Evolutionary conservation across 2,797 vertebrate species (phyloP).

Genomic region (Lepus townsendii): DNA sequence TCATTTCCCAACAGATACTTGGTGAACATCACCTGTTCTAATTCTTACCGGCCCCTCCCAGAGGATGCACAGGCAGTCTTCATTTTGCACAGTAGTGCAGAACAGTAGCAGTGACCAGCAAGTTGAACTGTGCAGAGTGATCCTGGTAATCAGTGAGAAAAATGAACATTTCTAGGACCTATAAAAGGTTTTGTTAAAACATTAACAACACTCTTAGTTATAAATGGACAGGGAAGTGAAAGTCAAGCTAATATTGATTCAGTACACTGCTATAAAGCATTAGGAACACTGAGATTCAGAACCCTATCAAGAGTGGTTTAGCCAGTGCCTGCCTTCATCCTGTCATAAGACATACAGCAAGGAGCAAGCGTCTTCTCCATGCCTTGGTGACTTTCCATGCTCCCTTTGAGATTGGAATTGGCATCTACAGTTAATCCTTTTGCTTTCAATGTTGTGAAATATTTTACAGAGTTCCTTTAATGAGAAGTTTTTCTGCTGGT

Average conservation of each 20-base stretch:
- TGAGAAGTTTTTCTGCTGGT: neutral
- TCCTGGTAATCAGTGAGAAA: neutral
- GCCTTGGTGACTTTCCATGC: neutral
- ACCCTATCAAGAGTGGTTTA: neutral
- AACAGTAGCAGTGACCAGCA: accelerated
- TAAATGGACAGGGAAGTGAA: neutral
- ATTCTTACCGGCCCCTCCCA: neutral
- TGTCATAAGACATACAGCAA: no score
- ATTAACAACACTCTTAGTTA: neutral
- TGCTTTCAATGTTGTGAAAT: neutral
- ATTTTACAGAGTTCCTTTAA: neutral
- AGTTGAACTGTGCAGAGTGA: neutral
- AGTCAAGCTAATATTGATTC: neutral
- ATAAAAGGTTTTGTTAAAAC: neutral
- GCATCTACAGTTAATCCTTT: neutral
- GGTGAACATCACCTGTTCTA: neutral
- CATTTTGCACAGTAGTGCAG: neutral
- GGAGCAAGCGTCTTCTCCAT: neutral
- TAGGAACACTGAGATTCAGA: neutral
- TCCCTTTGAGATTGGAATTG: neutral
- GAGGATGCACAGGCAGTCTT: accelerated
- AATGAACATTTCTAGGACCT: neutral
- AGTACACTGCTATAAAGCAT: neutral
- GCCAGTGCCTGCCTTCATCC: neutral
- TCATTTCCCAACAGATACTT: neutral